Evolutionary conservation across 1,140 invertebrate species (phyloP), one percentile per base, ranked within the genome.

Genomic region (Trichoplusia ni): DNA sequence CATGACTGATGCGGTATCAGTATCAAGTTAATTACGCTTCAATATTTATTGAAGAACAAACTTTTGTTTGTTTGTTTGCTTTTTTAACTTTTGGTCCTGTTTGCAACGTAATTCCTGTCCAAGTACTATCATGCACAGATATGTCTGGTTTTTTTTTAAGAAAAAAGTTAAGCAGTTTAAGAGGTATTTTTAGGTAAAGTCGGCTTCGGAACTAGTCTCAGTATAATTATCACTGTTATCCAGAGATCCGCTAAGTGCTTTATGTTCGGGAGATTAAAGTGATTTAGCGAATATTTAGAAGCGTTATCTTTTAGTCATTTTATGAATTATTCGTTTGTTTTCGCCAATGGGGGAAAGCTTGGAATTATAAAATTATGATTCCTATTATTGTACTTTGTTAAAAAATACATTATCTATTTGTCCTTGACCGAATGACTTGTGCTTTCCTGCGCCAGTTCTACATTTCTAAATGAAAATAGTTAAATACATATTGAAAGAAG

Each of bases 1-100:
- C 54, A 53, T 66, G 64, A 66, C 37, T 49, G 37, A 66, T 58
- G 59, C 46, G 42, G 40, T 58, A 58, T 46, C 44, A 56, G 53
- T 47, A 58, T 27, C 63, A 44, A 46, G 13, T 56, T 65, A 65
- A 65, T 65, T 59, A 53, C 53, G 53, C 53, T 29, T 51, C 44
- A 62, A 23, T 51, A 38, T 62, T 53, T 51, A 46, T 49, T 38
- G 37, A 58, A 29, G 13, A 54, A 19, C 11, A 11, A 21, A 54
- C 27, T 46, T 46, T 27, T 49, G 46, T 42, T 58, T 29, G 38
- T 25, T 7, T 27, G 54, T 35, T 40, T 19, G 19, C 14, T 56
- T 25, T 25, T 7, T 13, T 37, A 13, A n/a, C 35, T 37, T 37
- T 37, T n/a, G n/a, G n/a, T n/a, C n/a, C n/a, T n/a, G n/a, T n/a